Evolutionary conservation across 2,888 invertebrate species (phyloP).

Genomic region (Pseudanteris insignis): DNA sequence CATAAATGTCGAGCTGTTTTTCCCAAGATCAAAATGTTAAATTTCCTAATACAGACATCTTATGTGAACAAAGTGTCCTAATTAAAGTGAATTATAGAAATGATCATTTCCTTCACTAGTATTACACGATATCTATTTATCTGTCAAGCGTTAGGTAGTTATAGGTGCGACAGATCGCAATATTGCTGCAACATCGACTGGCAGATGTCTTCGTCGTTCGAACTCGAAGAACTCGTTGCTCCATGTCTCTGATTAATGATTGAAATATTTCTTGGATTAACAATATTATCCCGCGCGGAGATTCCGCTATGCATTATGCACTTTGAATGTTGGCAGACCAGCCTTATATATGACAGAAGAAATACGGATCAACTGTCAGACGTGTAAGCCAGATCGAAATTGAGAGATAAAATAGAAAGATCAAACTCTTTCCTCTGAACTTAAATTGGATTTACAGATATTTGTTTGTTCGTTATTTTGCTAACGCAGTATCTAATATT

Average conservation of each 20-base stretch:
- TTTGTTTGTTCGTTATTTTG: too few relatives aligned
- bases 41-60: constrained; percentile 43
- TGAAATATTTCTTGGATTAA: constrained; percentile 61
- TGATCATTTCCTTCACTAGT: constrained; percentile 28
- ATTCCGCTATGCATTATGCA: constrained; percentile 37
- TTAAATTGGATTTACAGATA: constrained; percentile 9
- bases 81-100: constrained; percentile 48
- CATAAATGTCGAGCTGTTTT: too few relatives aligned
- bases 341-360: constrained; percentile 35
- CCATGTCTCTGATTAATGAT: constrained; percentile 59
- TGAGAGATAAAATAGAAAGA: constrained; percentile 39
- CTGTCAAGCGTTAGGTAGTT: constrained; percentile 46
- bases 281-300: constrained; percentile 53
- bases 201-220: constrained; percentile 45
- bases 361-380: constrained; percentile 36
- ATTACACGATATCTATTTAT: constrained; percentile 48
- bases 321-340: constrained; percentile 44
- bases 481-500: too few relatives aligned
- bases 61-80: constrained; percentile 51
- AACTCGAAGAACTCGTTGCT: constrained; percentile 40
- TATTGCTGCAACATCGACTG: constrained; percentile 41
- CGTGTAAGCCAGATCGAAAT: constrained; percentile 45
- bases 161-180: constrained; percentile 45
- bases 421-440: constrained; percentile 14
- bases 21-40: constrained; percentile 46